These are phyloP conservation scores for Campopleginae sp. DNA, from an alignment of 2,888 invertebrate species.

Conservation along the genomic window DNA sequence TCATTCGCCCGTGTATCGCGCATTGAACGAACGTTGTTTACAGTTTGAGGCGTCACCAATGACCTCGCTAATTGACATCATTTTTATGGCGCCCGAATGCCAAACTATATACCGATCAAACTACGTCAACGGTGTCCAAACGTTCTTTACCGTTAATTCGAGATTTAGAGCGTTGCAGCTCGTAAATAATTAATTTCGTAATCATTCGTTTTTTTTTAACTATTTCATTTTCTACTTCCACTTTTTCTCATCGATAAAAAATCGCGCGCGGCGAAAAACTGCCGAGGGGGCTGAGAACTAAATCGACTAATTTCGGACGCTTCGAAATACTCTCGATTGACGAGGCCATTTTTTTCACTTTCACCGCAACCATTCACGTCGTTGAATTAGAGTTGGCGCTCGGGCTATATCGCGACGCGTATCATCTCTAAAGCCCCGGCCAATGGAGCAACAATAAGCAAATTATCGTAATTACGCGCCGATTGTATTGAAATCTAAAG, in stretches of 20 bases:
- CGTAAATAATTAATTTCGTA: background rate
- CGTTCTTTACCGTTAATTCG: constrained; percentile 1
- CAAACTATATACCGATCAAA: background rate
- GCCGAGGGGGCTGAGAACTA: background rate
- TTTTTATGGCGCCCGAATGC: background rate
- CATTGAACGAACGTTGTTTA: background rate
- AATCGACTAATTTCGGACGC: background rate
- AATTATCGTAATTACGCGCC: constrained; percentile 3
- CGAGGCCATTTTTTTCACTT: constrained; percentile 59
- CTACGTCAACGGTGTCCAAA: constrained; percentile 9
- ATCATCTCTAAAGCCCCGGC: background rate
- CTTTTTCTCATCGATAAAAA: background rate
- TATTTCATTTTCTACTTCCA: background rate
- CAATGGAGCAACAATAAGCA: background rate
- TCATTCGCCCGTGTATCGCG: background rate
- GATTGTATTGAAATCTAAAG: background rate
- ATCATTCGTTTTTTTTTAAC: background rate
- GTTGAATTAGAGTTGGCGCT: constrained; percentile 11
- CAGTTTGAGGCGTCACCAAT: background rate
- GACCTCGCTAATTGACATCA: constrained; percentile 30
- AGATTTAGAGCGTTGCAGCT: background rate
- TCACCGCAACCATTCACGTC: constrained; percentile 61
- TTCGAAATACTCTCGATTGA: background rate
- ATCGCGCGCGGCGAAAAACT: background rate
- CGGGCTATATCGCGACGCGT: constrained; percentile 23